Conservation (phyloP, 2,113 vertebrate genomes). For the Brachirus orientalis region DNA sequence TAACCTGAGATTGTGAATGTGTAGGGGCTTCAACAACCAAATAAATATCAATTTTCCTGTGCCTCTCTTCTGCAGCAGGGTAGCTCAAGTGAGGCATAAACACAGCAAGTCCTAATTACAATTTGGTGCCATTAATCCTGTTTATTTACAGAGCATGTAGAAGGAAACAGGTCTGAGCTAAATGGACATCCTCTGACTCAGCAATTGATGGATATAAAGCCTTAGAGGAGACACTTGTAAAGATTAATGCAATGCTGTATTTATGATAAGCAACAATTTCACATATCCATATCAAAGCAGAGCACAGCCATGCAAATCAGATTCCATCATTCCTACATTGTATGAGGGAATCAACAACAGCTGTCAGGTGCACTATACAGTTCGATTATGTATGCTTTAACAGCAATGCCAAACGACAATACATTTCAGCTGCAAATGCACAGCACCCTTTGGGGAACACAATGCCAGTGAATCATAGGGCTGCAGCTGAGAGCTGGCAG, state of each 20-base stretch:
- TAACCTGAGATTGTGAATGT: constrained; percentile 51
- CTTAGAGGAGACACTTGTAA: constrained; percentile 29
- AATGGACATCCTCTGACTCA: constrained; percentile 24
- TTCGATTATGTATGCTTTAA: constrained; percentile 63
- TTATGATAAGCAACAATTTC: constrained; percentile 51
- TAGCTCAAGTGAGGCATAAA: constrained; percentile 24
- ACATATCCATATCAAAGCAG: constrained; percentile 44
- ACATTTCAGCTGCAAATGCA: constrained; percentile 55
- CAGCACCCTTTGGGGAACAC: constrained; percentile 29
- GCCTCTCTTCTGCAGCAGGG: constrained; percentile 12
- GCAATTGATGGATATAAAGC: constrained; percentile 28
- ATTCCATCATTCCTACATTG: constrained; percentile 33
- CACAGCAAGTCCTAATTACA: constrained; percentile 49
- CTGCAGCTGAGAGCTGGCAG: constrained; percentile 51
- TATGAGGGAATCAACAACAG: constrained; percentile 38
- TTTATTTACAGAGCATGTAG: constrained; percentile 34
- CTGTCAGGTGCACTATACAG: constrained; percentile 41
- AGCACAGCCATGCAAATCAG: constrained; percentile 28
- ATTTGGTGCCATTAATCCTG: constrained; percentile 54
- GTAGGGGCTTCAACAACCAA: constrained; percentile 51
- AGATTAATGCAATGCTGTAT: constrained; percentile 51
- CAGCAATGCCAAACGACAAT: constrained; percentile 54
- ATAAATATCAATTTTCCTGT: constrained; percentile 67
- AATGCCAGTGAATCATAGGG: constrained; percentile 59
- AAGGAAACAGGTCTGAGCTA: constrained; percentile 24